Conservation (phyloP, 2,888 invertebrate species). For the Leptothorax acervorum region DNA sequence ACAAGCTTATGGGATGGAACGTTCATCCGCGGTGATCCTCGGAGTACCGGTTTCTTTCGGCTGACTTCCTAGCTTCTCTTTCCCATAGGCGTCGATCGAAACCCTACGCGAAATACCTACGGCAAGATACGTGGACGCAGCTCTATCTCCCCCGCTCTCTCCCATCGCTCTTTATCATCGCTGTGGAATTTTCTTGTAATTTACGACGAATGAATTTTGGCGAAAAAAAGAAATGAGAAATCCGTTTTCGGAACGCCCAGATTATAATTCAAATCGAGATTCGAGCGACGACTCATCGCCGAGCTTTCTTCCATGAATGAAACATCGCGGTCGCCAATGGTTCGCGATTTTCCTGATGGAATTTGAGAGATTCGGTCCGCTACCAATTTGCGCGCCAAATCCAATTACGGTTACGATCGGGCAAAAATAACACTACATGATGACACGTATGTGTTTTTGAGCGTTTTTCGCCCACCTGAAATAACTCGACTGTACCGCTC, state of each 20-base stretch:
- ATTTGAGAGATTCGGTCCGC: conserved; percentile 47
- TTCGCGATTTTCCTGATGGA: conserved; percentile 38
- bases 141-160: background rate
- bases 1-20: conserved; percentile 73
- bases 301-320: conserved; percentile 31
- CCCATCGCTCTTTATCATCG: background rate
- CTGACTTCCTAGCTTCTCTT: conserved; percentile 25
- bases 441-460: conserved; percentile 57
- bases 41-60: conserved; percentile 46
- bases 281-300: conserved; percentile 1
- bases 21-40: conserved; percentile 64
- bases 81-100: conserved; percentile 39
- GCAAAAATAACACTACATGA: conserved; percentile 57
- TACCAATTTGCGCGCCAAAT: conserved; percentile 52
- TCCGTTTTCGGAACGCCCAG: background rate
- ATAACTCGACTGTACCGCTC: conserved; percentile 45
- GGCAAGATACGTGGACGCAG: conserved; percentile 16
- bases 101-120: background rate
- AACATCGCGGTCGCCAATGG: conserved; percentile 38
- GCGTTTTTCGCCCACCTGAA: conserved; percentile 55
- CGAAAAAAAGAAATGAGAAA: background rate
- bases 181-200: background rate
- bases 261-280: conserved; percentile 27
- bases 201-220: background rate
- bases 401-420: conserved; percentile 56